Evolutionary conservation across 2,888 invertebrate species (phyloP), one percentile per base, ranked within the genome.

Genomic region (Didymodactylos carnosus): DNA sequence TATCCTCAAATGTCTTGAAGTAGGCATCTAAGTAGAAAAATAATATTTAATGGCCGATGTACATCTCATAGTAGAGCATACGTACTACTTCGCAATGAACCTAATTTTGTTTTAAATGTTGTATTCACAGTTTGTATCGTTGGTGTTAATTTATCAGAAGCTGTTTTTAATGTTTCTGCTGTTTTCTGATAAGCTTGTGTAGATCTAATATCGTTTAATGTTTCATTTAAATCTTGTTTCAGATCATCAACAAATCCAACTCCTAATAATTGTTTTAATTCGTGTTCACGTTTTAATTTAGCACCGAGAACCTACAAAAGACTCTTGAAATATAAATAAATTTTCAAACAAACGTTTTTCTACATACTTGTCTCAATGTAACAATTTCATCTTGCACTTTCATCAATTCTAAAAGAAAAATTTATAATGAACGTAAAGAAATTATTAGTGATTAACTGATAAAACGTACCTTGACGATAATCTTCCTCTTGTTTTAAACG

Each of bases 121-220:
- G 70, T 71, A 27, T 49, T 73, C 46, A 75, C 39, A 73, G 79
- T 78, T 51, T 77, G 83, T 91, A 80, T 76, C 75, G 77, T 75
- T 76, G 51, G 77, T 71, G 75, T 72, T 23, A 75, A 40, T 69
- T 75, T 75, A 46, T 75, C 72, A 16, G 72, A 72, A 19, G 75
- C 75, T 51, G 40, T 72, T 49, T 43, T 75, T 1, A 75, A 51
- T 35, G 72, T 43, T 71, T 71, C 75, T 23, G 75, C 69, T 39
- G 75, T 75, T 40, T 75, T 75, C n/a, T 75, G 75, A 51, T 75
- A 75, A 53, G 74, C 74, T 41, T 29, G 23, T 46, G 62, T 53
- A 23, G 74, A 69, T 53, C 69, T 74, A 14, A 74, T 71, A 29
- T 53, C 41, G 41, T 27, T 74, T 13, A 74, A 19, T 1, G 71